phyloP scores from a whole-genome alignment of 2,888 invertebrate species.

The Andrena bicolor region DNA sequence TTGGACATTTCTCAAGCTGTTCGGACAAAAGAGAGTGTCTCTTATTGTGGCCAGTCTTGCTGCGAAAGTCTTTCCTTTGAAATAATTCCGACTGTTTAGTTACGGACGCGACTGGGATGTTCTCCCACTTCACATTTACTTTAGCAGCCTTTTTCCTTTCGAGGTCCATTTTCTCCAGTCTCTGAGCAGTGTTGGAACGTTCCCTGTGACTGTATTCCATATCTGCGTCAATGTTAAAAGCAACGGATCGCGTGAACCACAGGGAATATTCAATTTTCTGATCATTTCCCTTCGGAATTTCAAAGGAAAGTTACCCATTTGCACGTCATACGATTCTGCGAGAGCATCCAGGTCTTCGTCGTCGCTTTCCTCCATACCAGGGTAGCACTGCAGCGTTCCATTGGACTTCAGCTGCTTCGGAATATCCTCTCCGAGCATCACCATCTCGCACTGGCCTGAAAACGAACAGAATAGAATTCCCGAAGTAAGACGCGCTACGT shows the following conservation, averaged over 20 bases:
- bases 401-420: conserved; percentile 88
- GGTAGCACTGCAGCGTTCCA: conserved; percentile 89
- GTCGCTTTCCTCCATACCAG: conserved; percentile 92
- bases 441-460: conserved; percentile 94
- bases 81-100: conserved; percentile 88
- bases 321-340: conserved; percentile 92
- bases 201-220: conserved; percentile 87
- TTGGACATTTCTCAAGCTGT: conserved; percentile 91
- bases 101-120: conserved; percentile 86
- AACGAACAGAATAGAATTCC: background rate
- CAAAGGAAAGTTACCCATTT: conserved; percentile 85
- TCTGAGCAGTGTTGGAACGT: conserved; percentile 95
- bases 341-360: conserved; percentile 90
- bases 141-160: conserved; percentile 93
- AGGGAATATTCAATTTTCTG: background rate
- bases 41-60: conserved; percentile 71
- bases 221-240: conserved; percentile 75
- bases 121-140: conserved; percentile 91
- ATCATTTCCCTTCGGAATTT: background rate
- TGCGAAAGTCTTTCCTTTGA: conserved; percentile 85
- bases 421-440: conserved; percentile 94
- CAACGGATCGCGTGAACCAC: background rate
- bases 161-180: conserved; percentile 95
- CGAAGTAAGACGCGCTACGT: background rate
- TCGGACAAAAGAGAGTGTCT: conserved; percentile 90